These are phyloP conservation scores for Nothobranchius kuhntae DNA, from an alignment of 2,113 vertebrate species.

Conservation along the genomic window DNA sequence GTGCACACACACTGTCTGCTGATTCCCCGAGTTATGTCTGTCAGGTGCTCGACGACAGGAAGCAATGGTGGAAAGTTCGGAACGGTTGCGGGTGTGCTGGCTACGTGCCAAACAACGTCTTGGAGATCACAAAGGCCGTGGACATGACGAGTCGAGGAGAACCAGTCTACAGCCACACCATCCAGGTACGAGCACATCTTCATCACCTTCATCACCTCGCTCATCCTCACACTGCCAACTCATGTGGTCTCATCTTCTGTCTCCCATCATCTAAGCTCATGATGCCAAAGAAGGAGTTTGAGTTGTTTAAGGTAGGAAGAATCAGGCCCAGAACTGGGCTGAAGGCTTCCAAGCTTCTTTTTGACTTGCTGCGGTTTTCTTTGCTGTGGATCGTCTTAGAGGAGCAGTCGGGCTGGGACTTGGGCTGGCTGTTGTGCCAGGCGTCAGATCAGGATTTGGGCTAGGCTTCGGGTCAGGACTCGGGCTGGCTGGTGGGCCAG, in stretches of 20 bases:
- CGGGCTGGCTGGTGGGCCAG: too few species aligned
- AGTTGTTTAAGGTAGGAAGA: conserved; percentile 94
- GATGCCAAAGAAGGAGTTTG: conserved; percentile 99
- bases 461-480: too few species aligned
- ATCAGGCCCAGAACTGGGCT: neutral
- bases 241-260: conserved; percentile 11
- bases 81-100: conserved; percentile 84
- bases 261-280: conserved; percentile 83
- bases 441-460: too few species aligned
- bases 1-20: neutral
- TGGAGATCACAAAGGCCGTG: conserved; percentile 82
- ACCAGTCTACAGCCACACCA: conserved; percentile 88
- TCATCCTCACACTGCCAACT: neutral
- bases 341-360: neutral
- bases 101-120: conserved; percentile 99
- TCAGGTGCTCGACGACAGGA: conserved; percentile 93
- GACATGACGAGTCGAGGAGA: conserved; percentile 83
- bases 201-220: neutral
- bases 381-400: conserved; percentile 38
- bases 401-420: conserved; percentile 31
- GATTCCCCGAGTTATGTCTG: conserved; percentile 12
- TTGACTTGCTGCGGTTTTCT: conserved; percentile 3
- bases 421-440: too few species aligned
- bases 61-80: conserved; percentile 98
- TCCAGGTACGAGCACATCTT: conserved; percentile 79